Evolutionary conservation across 2,888 invertebrate genomes (phyloP).

Genomic region (Cheilosia variabilis): DNA sequence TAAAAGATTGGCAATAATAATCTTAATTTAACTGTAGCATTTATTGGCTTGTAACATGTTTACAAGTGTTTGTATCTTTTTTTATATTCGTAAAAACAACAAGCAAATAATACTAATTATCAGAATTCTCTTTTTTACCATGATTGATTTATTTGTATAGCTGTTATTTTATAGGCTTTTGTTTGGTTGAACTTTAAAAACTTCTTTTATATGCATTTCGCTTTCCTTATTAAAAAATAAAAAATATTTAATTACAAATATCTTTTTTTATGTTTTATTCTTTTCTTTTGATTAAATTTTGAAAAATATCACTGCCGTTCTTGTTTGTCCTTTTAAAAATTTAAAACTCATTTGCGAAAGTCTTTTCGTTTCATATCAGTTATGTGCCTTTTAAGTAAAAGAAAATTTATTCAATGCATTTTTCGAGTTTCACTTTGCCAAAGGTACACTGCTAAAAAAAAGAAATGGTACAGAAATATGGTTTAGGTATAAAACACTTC

Average conservation of each 20-base stretch:
- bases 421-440: background rate
- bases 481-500: background rate
- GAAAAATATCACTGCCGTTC: constrained; percentile 65
- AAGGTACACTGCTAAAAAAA: background rate
- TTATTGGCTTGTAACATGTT: constrained; percentile 43
- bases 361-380: constrained; percentile 53
- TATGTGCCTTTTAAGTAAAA: constrained; percentile 49
- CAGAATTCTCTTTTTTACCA: constrained; percentile 19
- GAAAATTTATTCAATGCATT: background rate
- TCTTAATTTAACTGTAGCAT: constrained; percentile 62
- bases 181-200: background rate
- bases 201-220: constrained; percentile 5
- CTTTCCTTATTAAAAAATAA: constrained; percentile 41
- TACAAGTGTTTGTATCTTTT: constrained; percentile 6
- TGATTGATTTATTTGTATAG: background rate
- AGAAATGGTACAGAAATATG: background rate
- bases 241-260: constrained; percentile 12
- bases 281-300: constrained; percentile 17
- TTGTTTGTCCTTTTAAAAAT: constrained; percentile 18
- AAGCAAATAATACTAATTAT: constrained; percentile 18
- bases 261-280: constrained; percentile 27
- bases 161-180: background rate
- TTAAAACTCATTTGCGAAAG: constrained; percentile 36
- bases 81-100: constrained; percentile 4
- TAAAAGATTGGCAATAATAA: constrained; percentile 72